Conservation (phyloP, 2,888 invertebrate genomes). For the Acanthopleura granulata region DNA sequence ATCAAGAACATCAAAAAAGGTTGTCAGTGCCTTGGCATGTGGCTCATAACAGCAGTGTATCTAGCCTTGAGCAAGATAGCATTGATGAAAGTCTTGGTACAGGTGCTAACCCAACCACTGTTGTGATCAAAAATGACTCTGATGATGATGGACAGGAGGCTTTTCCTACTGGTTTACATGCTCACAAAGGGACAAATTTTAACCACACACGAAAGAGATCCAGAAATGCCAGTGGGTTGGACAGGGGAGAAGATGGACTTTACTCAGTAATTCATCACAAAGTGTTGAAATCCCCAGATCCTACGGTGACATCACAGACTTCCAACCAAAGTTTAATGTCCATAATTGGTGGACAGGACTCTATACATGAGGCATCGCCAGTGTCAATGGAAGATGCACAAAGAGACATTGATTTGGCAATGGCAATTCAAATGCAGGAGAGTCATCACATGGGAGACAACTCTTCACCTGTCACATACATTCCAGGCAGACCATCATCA, state of each 20-base stretch:
- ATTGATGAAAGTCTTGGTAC: not conserved
- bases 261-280: not conserved
- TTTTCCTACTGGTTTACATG: not conserved
- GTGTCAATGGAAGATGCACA: not conserved
- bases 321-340: conserved; percentile 18
- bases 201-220: not conserved
- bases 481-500: not conserved
- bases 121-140: conserved; percentile 1
- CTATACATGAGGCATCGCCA: not conserved
- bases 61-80: not conserved
- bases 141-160: not conserved
- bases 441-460: not conserved
- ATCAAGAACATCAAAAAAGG: not conserved
- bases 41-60: not conserved
- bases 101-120: not conserved
- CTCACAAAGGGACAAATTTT: not conserved
- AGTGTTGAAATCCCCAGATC: not conserved
- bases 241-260: not conserved
- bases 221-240: not conserved
- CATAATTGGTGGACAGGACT: conserved; percentile 10
- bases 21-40: not conserved
- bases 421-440: conserved; percentile 9
- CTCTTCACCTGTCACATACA: not conserved
- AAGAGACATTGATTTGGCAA: conserved; percentile 5
- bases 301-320: not conserved